Conservation (phyloP, 2,113 vertebrate species). For the Coptodon bakossiorum region DNA sequence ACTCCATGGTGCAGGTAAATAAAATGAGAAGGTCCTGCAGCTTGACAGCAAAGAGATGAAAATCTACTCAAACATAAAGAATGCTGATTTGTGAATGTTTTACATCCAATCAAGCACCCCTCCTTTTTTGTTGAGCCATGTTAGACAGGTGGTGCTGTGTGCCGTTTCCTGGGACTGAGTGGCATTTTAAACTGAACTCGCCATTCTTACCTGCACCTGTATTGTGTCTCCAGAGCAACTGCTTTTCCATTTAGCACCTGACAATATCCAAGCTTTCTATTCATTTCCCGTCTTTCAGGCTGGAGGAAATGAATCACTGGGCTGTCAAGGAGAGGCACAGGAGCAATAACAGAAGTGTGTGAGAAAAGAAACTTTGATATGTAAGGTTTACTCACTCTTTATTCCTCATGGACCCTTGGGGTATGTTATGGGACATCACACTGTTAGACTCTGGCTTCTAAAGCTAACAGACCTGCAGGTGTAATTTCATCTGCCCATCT, state of each 20-base stretch:
- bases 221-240: conserved; percentile 51
- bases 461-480: conserved; percentile 61
- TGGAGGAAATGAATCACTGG: conserved; percentile 66
- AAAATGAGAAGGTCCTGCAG: conserved; percentile 8
- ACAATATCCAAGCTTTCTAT: conserved; percentile 70
- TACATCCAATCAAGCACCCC: conserved; percentile 27
- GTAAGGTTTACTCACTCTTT: conserved; percentile 63
- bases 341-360: conserved; percentile 62
- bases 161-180: conserved; percentile 22
- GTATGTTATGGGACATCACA: conserved; percentile 50
- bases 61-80: conserved; percentile 37
- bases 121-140: background rate
- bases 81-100: conserved; percentile 18
- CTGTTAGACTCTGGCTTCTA: conserved; percentile 26
- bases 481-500: conserved; percentile 64
- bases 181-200: conserved; percentile 41
- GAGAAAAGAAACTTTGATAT: conserved; percentile 66
- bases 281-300: conserved; percentile 67
- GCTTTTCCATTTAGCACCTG: conserved; percentile 64
- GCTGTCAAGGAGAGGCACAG: conserved; percentile 66
- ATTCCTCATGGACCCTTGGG: conserved; percentile 51
- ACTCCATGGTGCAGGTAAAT: conserved; percentile 8
- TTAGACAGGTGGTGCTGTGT: conserved; percentile 34
- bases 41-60: conserved; percentile 35
- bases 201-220: conserved; percentile 43